Base-by-base conservation (phyloP, 2,113 vertebrate genomes). In the Hystrix brachyura region DNA sequence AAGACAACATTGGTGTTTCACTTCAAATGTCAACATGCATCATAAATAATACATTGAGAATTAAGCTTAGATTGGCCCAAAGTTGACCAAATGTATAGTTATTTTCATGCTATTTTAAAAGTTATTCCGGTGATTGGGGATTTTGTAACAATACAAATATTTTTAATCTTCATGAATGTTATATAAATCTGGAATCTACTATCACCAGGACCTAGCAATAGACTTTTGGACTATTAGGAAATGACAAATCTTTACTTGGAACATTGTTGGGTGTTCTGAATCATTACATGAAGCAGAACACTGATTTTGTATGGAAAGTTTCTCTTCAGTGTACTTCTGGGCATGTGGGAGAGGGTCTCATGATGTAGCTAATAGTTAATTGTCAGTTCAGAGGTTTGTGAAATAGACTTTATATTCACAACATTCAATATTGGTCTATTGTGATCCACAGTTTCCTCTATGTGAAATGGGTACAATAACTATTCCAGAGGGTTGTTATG, bases 11-110 rank as follows among this genome's bases (percentile, higher is more conserved):
- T 91, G 65, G 69, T 67, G 53, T 76, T 84, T 97, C n/a, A 74
- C 23, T 79, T 78, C 86, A 94, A 85, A 95, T 92, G 88, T 64
- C 94, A 93, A 46, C 7, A 51, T 0, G 7, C 74, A 95, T 97
- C n/a, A 46, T 90, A 96, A 97, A 96, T 97, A 95, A 96, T 94
- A 89, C 97, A 97, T 95, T 97, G 94, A 21, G 1, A 97, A 90
- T 65, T 25, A 23, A 87, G 90, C 65, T 96, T 21, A 21, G 93
- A 94, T 92, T 94, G 34, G 18, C 60, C 72, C 87, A 89, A 12
- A 67, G 96, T 91, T 94, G 74, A 89, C 93, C 67, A 91, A 91
- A 94, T 87, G 46, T 95, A 7, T 14, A 97, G 65, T 97, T 97
- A 90, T 29, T 85, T 92, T 96, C 93, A 87, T 11, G 71, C 14